These are phyloP conservation scores for Heptranchias perlo DNA, from an alignment of 2,113 vertebrate genomes.

Conservation along the genomic window DNA sequence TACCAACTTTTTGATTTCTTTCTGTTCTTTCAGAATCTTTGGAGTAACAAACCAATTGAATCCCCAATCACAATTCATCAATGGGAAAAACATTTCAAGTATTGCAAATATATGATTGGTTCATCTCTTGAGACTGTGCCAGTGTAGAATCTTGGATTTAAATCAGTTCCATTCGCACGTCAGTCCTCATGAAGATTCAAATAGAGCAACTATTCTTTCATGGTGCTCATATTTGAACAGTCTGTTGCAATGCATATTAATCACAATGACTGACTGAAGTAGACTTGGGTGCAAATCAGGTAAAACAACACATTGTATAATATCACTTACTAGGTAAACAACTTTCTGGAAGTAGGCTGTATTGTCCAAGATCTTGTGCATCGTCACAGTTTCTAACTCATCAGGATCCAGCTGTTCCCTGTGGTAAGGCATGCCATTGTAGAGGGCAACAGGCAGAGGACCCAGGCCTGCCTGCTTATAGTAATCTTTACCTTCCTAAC, in stretches of 20 bases:
- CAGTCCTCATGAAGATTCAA: background rate
- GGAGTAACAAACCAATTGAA: background rate
- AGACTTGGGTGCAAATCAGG: background rate
- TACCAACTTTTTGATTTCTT: background rate
- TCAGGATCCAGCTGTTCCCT: conserved; percentile 89
- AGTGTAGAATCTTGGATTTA: background rate
- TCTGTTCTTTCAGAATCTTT: background rate
- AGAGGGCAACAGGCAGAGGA: conserved; percentile 81
- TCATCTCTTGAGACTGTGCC: no score
- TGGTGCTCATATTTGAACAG: background rate
- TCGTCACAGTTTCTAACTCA: conserved; percentile 86
- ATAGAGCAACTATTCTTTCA: background rate
- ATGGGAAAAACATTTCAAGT: background rate
- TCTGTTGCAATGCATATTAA: background rate
- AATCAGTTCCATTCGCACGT: background rate
- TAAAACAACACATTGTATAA: conserved; percentile 24
- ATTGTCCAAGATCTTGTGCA: conserved; percentile 96
- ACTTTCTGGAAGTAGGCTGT: conserved; percentile 87
- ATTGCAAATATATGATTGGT: background rate
- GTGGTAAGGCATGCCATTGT: conserved; percentile 88
- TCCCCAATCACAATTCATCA: background rate
- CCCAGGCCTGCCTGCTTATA: conserved; percentile 85
- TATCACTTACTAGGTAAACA: conserved; percentile 78
- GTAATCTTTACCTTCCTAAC: conserved; percentile 78
- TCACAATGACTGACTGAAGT: background rate